These are phyloP conservation scores for Toxonevra muliebris DNA, from an alignment of 2,888 invertebrate genomes.

Conservation along the genomic window DNA sequence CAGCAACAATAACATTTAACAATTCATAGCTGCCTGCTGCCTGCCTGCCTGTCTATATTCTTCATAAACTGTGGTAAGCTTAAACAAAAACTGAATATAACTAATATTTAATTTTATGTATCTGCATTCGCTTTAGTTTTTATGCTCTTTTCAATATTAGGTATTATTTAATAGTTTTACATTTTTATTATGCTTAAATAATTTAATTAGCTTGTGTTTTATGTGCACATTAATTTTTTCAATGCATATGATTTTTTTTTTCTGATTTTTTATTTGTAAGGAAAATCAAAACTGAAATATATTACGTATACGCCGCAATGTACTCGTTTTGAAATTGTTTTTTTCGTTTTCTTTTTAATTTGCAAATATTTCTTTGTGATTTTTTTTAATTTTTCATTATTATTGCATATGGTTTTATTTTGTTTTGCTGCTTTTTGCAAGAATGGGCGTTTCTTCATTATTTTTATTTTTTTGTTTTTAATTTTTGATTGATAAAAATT, in stretches of 20 bases:
- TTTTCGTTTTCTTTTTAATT: not conserved
- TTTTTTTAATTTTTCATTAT: not conserved
- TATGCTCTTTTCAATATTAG: not conserved
- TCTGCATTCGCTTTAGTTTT: constrained; percentile 5
- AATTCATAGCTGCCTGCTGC: no score
- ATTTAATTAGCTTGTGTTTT: constrained; percentile 22
- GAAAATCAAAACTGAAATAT: not conserved
- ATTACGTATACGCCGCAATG: constrained; percentile 28
- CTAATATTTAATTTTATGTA: no score
- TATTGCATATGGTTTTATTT: not conserved
- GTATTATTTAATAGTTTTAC: not conserved
- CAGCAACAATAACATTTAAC: no score
- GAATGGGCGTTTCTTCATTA: no score
- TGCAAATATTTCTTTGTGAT: not conserved
- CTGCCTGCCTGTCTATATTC: no score
- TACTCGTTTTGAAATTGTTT: constrained; percentile 4
- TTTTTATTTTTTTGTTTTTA: not conserved
- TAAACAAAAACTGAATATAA: no score
- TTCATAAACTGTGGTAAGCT: no score
- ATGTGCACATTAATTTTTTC: constrained; percentile 11
- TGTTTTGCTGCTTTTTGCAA: not conserved
- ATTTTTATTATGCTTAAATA: constrained; percentile 9
- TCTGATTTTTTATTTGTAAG: not conserved
- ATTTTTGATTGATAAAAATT: not conserved
- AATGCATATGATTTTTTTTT: not conserved